These are phyloP conservation scores for Bombus pyrosoma DNA, from an alignment of 1,140 invertebrate genomes.

Conservation along the genomic window DNA sequence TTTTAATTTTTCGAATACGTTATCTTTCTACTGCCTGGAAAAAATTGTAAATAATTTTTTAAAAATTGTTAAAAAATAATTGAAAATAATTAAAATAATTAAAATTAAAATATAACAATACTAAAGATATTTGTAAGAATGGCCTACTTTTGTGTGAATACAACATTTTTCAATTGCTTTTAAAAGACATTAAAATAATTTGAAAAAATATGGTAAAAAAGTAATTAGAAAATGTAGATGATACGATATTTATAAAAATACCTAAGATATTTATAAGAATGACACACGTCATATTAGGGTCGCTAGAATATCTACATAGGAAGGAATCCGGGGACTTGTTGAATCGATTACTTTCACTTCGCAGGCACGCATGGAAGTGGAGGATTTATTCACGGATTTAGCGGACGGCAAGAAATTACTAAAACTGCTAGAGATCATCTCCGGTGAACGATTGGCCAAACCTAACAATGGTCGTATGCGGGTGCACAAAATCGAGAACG, in stretches of 20 bases:
- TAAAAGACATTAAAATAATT: too few relatives aligned
- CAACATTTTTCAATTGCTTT: too few relatives aligned
- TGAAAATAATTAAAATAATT: background rate
- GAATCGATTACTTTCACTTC: conserved; percentile 22
- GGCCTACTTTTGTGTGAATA: too few relatives aligned
- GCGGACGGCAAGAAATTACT: conserved; percentile 97
- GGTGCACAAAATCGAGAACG: conserved; percentile 99
- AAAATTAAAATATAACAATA: background rate
- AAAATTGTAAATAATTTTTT: too few relatives aligned
- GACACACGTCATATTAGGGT: background rate
- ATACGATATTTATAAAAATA: too few relatives aligned
- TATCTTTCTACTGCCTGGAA: background rate
- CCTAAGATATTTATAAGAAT: background rate
- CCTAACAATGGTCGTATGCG: conserved; percentile 98
- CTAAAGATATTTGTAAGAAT: too few relatives aligned
- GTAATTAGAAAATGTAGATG: too few relatives aligned
- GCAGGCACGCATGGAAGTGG: conserved; percentile 96
- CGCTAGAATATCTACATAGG: background rate
- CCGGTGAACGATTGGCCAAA: conserved; percentile 97
- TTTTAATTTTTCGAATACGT: background rate
- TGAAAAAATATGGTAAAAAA: too few relatives aligned
- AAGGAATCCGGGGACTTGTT: background rate
- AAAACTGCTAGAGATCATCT: conserved; percentile 99
- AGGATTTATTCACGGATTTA: conserved; percentile 98
- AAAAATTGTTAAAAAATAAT: too few relatives aligned